Evolutionary conservation across 2,888 invertebrate species (phyloP).

Genomic region (Anorthoa munda): DNA sequence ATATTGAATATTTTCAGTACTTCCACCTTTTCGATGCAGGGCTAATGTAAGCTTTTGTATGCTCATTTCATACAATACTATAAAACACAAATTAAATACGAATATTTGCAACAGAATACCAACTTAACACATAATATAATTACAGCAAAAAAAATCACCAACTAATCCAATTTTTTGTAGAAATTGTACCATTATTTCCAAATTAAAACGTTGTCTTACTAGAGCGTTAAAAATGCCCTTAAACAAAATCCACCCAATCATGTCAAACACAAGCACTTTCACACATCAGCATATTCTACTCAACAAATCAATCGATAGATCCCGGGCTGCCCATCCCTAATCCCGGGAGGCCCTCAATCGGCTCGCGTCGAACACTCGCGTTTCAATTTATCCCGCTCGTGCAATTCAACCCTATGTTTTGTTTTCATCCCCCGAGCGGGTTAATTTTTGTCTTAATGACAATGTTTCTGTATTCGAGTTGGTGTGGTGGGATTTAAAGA

Average conservation of each 20-base stretch:
- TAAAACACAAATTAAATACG: no score
- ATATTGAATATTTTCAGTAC: background rate
- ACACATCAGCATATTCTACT: slow-evolving; percentile 45
- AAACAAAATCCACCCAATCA: background rate
- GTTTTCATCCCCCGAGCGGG: slow-evolving; percentile 69
- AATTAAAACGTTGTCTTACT: background rate
- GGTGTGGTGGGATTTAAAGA: slow-evolving; percentile 47
- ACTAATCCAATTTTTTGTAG: rapidly evolving
- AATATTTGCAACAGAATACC: no score
- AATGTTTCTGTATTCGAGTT: slow-evolving; percentile 41
- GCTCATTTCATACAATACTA: no score
- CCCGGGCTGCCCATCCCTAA: slow-evolving; percentile 76
- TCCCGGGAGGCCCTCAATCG: slow-evolving; percentile 82
- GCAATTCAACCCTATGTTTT: slow-evolving; percentile 73
- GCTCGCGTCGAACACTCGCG: slow-evolving; percentile 72
- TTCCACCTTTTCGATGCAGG: no score
- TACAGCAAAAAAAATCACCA: background rate
- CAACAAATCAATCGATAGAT: slow-evolving; percentile 63
- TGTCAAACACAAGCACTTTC: slow-evolving; percentile 9
- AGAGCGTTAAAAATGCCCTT: background rate
- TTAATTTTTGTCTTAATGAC: slow-evolving; percentile 67
- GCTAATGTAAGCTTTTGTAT: no score
- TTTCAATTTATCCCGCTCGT: slow-evolving; percentile 85
- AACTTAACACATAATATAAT: no score
- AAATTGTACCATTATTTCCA: background rate